Evolutionary conservation across 2,888 invertebrate genomes (phyloP), one percentile per base, ranked within the genome.

Genomic region (Eupithecia subfuscata): DNA sequence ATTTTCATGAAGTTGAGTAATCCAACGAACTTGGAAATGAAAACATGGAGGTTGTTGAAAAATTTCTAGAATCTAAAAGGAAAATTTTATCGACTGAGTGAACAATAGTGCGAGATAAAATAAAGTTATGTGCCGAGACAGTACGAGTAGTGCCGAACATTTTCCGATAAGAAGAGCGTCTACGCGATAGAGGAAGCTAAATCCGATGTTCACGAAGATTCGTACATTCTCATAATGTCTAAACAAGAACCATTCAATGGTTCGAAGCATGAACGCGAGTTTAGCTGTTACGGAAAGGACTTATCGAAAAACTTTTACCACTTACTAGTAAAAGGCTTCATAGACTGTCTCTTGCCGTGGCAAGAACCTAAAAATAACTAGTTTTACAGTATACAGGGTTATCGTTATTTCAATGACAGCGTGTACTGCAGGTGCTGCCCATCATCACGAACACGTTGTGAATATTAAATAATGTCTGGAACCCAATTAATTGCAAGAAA

Each of bases 171-270:
- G 85, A 85, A 82, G 82, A 85, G 85, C 83, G 81, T 80, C 79
- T 81, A 80, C 77, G 74, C 77, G 68, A 40, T 40, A 84, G 83
- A 85, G 85, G 84, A 85, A 84, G 83, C 85, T 86, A 84, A 86
- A 88, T 67, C 84, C 84, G 85, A 84, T 87, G 90, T 89, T 89
- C 87, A 83, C 89, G 85, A 86, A 86, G 80, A 88, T 89, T 88
- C 88, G 86, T 89, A 91, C 88, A 86, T 88, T 89, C 89, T 85
- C 87, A 87, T 90, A 89, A 91, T 89, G 89, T 90, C 88, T 87
- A 87, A 91, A 91, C 90, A 92, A 91, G 90, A 86, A 89, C 88
- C 82, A 89, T 91, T 82, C 85, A 81, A 86, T 82, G 84, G 81
- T 85, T 82, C 84, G 80, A 86, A 82, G 81, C 85, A 84, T 84